phyloP scores from a whole-genome alignment of 2,888 invertebrate species.

The Drosophila siamana region DNA sequence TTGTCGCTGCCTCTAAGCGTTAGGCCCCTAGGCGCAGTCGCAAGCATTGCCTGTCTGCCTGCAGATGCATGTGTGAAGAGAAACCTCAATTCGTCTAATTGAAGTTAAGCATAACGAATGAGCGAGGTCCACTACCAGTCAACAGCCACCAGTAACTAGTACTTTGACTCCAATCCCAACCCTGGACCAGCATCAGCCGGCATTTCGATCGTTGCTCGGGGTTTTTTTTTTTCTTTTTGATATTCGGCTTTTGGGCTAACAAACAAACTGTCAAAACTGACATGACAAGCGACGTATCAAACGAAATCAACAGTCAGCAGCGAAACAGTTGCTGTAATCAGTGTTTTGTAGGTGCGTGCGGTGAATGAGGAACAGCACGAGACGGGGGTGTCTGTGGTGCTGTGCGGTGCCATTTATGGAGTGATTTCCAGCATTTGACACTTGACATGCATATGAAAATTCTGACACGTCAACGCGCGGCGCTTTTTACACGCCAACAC shows the following conservation, averaged over 20 bases:
- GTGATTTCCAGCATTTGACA: conserved; percentile 75
- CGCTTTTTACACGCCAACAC: conserved; percentile 52
- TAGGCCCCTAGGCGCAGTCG: conserved; percentile 30
- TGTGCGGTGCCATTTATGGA: conserved; percentile 53
- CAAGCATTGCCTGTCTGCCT: conserved; percentile 14
- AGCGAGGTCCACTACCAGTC: conserved; percentile 26
- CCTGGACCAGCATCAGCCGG: conserved; percentile 65
- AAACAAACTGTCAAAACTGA: conserved; percentile 82
- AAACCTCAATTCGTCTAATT: conserved; percentile 79
- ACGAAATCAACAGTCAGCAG: conserved; percentile 59
- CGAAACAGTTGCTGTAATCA: conserved; percentile 65
- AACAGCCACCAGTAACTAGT: conserved; percentile 5
- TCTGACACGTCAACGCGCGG: conserved; percentile 85
- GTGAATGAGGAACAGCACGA: background rate
- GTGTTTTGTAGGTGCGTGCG: conserved; percentile 71
- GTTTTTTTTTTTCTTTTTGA: conserved; percentile 13
- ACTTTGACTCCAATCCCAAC: conserved; percentile 2
- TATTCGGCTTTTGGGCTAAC: conserved; percentile 43
- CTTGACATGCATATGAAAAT: conserved; percentile 85
- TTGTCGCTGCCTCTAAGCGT: background rate
- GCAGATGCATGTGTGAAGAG: conserved; percentile 51
- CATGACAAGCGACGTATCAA: conserved; percentile 80
- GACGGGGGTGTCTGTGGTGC: background rate
- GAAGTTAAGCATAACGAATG: conserved; percentile 79
- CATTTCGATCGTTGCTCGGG: conserved; percentile 32